A percentile compares a stretch with the other conserved stretches of the same genome.
Conservation (phyloP, 2,113 vertebrate genomes). For the Cyanocitta stelleri region DNA sequence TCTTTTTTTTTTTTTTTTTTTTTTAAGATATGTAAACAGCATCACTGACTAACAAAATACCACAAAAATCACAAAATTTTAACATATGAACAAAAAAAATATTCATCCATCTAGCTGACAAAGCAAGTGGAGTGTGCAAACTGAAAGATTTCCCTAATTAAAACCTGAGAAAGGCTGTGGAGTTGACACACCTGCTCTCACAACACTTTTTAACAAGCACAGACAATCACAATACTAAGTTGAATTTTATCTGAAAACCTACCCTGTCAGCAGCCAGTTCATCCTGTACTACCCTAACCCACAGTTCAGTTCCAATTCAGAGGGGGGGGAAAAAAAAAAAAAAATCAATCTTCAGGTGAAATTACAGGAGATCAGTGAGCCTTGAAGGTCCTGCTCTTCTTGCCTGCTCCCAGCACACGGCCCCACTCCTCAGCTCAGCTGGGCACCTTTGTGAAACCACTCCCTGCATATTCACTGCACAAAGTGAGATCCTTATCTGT, state of each 20-base stretch:
- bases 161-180: neutral
- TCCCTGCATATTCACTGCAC: neutral
- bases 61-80: neutral
- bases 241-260: neutral
- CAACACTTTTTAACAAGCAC: neutral
- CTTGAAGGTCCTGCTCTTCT: constrained; percentile 1
- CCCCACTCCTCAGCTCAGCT: neutral
- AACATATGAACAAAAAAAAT: neutral
- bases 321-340: neutral
- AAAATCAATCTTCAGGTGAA: constrained; percentile 12
- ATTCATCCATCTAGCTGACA: neutral
- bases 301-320: neutral
- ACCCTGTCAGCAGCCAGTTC: neutral
- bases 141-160: neutral
- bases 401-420: neutral
- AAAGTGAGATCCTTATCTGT: neutral
- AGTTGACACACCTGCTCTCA: neutral
- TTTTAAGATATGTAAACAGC: neutral
- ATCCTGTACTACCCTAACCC: neutral
- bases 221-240: neutral
- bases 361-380: neutral
- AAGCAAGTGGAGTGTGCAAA: neutral
- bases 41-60: neutral
- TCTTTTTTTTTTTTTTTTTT: neutral
- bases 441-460: neutral